Conservation (phyloP, 2,888 invertebrate genomes). For the Drosophila flavopinicola region DNA sequence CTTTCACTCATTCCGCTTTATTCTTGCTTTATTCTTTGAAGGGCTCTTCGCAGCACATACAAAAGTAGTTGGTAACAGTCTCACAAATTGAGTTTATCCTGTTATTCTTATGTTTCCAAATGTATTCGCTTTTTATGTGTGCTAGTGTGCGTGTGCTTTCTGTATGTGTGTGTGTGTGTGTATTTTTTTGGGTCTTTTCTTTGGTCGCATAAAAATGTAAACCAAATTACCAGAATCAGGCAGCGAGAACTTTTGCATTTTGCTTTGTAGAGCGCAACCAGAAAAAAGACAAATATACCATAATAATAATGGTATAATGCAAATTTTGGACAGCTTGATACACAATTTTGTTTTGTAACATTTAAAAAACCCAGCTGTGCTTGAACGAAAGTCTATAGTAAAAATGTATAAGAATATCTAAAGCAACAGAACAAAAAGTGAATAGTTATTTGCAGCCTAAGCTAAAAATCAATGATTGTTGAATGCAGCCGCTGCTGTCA, state of each 20-base stretch:
- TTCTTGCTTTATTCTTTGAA: neutral
- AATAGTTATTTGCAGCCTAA: neutral
- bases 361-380: too few relatives aligned
- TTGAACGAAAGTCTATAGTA: too few relatives aligned
- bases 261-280: neutral
- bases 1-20: conserved; percentile 21
- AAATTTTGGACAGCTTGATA: neutral
- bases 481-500: neutral
- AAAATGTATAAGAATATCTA: too few relatives aligned
- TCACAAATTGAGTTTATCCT: conserved; percentile 53
- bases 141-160: neutral
- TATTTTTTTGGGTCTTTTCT: conserved; percentile 21
- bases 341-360: neutral
- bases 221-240: conserved; percentile 48
- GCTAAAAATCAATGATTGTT: conserved; percentile 8
- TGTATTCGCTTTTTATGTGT: conserved; percentile 6
- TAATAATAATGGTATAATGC: neutral
- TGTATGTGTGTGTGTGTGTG: conserved; percentile 11
- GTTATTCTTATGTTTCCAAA: conserved; percentile 26
- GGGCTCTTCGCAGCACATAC: conserved; percentile 24
- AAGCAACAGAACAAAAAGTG: too few relatives aligned
- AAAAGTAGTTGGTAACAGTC: conserved; percentile 37
- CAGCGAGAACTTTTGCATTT: conserved; percentile 36
- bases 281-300: neutral
- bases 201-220: conserved; percentile 42